Base-by-base conservation (phyloP, 1,140 invertebrate species). In the Micrasema minimum region DNA sequence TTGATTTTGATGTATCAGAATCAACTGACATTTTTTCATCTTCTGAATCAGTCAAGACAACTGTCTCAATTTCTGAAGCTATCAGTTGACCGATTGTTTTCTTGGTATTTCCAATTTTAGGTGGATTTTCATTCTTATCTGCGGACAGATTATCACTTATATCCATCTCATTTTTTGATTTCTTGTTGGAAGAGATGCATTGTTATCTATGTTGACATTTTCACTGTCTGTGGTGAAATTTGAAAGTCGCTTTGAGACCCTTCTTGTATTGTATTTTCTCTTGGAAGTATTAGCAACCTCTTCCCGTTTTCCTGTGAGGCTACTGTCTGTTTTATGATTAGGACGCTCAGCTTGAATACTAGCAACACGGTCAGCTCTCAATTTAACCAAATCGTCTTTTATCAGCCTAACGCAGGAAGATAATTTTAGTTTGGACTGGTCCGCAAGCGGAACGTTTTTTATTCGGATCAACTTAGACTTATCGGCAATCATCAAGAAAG, bases 361-460 rank as follows among this genome's bases (percentile, higher is more conserved):
- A 5, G n/a, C 14, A 2, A 2, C 12, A 55, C n/a, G 26, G 23
- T 31, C 14, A 5, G 4, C 23, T 53, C n/a, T 53, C 5, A 59
- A 41, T 22, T 20, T 59, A 14, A 7, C 9, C 10, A 59, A 64
- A 64, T 64, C 59, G 43, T 46, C 20, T 6, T 23, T 26, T 10
- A 26, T 11, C 11, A 66, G 6, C 9, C 23, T 37, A n/a, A 66
- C 64, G 20, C 64, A 23, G 20, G 46, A 66, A 12, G 35, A 2
- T 46, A 66, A 51, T 43, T 66, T 51, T 10, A 66, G 50, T 43
- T 53, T 66, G 10, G 14, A 16, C 35, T 66, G 64, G 20, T 66
- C 64, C 2, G 12, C 31, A 35, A 66, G 6, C 11, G 46, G 46
- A 14, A 66, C 50, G 7, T 20, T 6, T 14, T 18, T 53, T 16